Conservation (phyloP, 53 echinoderm and acorn worm genomes). For the Glandiceps talaboti region DNA sequence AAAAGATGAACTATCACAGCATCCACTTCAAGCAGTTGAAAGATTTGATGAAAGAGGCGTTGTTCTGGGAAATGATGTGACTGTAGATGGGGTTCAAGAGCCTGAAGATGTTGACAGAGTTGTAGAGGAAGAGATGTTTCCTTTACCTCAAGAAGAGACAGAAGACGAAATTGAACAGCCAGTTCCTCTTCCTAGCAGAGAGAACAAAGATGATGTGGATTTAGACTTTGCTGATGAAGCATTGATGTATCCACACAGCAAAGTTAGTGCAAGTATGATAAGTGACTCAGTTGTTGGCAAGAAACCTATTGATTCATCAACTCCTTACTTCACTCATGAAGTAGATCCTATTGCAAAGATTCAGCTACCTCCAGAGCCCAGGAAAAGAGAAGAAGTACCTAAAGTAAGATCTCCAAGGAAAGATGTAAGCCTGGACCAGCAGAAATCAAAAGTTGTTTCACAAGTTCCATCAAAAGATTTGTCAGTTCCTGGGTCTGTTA, state of each 20-base stretch:
- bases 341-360: not conserved
- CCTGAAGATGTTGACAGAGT: not conserved
- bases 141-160: not conserved
- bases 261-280: slow-evolving; percentile 15
- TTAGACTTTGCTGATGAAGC: slow-evolving; percentile 13
- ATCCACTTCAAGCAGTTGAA: not conserved
- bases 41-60: no score
- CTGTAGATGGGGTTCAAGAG: not conserved
- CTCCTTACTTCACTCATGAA: slow-evolving; percentile 19
- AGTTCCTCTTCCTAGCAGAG: not conserved
- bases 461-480: not conserved
- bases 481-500: not conserved
- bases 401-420: no score
- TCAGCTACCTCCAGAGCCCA: not conserved
- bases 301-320: slow-evolving; percentile 35
- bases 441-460: no score
- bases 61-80: not conserved
- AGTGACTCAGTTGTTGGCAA: slow-evolving; percentile 32
- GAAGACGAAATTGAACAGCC: not conserved
- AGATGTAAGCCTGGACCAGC: not conserved
- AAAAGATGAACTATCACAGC: not conserved
- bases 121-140: no score
- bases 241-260: slow-evolving; percentile 3
- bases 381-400: not conserved
- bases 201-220: not conserved